A percentile compares a stretch with the other conserved stretches of the same genome.
Conservation (phyloP, 2,888 invertebrate species). For the Plagodis pulveraria region DNA sequence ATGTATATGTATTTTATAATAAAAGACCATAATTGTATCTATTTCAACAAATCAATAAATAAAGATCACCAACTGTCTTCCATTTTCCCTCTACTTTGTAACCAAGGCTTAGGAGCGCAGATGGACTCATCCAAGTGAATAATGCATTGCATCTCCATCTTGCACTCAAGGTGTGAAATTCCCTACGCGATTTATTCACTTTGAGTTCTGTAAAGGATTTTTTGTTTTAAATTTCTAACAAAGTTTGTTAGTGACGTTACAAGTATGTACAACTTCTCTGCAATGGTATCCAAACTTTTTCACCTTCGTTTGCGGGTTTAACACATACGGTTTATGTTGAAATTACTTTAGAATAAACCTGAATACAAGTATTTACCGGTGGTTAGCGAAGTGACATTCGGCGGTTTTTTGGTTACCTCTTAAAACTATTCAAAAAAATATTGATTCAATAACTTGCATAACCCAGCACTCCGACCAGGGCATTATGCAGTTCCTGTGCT, state of each 20-base stretch:
- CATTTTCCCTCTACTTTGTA: constrained; percentile 33
- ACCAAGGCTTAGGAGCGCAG: constrained; percentile 36
- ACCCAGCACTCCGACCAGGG: not conserved
- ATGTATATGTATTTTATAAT: too few species aligned
- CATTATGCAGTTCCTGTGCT: constrained; percentile 23
- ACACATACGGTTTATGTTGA: too few species aligned
- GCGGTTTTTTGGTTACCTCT: too few species aligned
- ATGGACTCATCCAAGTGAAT: constrained; percentile 42
- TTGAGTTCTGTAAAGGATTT: constrained; percentile 22
- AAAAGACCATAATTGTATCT: too few species aligned
- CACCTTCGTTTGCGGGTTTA: too few species aligned
- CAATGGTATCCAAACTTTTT: too few species aligned
- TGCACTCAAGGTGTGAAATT: constrained; percentile 33
- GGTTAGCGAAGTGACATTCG: too few species aligned
- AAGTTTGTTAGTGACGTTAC: constrained; percentile 9
- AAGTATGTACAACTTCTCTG: too few species aligned
- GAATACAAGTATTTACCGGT: too few species aligned
- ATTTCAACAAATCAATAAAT: too few species aligned
- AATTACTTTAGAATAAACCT: too few species aligned
- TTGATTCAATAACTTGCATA: not conserved
- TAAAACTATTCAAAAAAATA: too few species aligned
- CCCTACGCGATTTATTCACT: constrained; percentile 30
- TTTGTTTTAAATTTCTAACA: constrained; percentile 2
- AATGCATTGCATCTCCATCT: constrained; percentile 43
- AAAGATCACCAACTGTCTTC: constrained; percentile 1